Percentiles rank a stretch among this genome's conserved stretches.
These are phyloP conservation scores for Muscicapa adusta DNA, from an alignment of 2,113 vertebrate genomes.

Conservation along the genomic window DNA sequence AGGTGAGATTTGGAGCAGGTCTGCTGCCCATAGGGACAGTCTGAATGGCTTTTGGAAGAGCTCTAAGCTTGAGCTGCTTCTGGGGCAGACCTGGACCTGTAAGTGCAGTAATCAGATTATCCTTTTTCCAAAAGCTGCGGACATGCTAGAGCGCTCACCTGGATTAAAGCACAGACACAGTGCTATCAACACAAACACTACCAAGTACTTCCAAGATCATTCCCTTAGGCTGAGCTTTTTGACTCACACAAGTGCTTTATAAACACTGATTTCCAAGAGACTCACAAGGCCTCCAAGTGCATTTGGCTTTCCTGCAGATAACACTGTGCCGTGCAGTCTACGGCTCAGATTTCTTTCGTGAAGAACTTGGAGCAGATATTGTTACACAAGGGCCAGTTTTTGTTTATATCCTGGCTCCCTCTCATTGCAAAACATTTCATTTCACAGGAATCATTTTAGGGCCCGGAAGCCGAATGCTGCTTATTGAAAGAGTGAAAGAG, in stretches of 20 bases:
- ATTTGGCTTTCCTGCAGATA: not conserved
- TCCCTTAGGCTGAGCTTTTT: not conserved
- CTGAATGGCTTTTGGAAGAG: not conserved
- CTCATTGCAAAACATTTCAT: constrained; percentile 66
- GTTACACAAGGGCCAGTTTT: constrained; percentile 33
- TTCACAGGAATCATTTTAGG: constrained; percentile 85
- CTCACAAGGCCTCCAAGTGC: not conserved
- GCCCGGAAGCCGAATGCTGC: constrained; percentile 80
- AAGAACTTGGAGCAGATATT: constrained; percentile 21
- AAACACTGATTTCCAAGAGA: constrained; percentile 19
- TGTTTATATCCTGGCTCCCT: constrained; percentile 42
- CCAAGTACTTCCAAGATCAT: not conserved
- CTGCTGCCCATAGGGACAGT: not conserved
- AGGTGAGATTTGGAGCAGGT: not conserved
- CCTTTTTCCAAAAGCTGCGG: not conserved
- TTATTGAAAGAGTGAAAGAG: constrained; percentile 88
- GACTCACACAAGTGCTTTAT: not conserved
- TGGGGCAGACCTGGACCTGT: not conserved
- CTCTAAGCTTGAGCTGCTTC: not conserved
- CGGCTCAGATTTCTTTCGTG: constrained; percentile 6
- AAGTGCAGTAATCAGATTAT: not conserved
- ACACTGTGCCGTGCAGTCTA: not conserved
- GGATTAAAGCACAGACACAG: not conserved
- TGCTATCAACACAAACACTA: not conserved
- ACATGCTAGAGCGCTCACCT: not conserved